Evolutionary conservation across 2,888 invertebrate genomes (phyloP), one percentile per base, ranked within the genome.

Genomic region (Drosophila acutilabella): DNA sequence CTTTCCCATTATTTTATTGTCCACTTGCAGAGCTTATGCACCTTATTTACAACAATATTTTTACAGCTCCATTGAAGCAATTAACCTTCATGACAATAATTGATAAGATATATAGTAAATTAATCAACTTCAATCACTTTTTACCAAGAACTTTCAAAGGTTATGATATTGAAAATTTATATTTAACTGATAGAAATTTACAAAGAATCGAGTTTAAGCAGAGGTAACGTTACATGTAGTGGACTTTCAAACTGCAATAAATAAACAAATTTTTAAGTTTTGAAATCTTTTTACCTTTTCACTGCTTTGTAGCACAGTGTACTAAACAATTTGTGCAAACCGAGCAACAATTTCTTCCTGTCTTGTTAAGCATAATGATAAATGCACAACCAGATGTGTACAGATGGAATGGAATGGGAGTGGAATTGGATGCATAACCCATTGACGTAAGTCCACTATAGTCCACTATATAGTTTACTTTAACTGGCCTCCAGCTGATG

Each of bases 291-390:
- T 26, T 26, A 6, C 26, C 1, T 26, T 26, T 26, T 2, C 26
- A 4, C 16, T 8, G 10, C 8, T 20, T 23, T 59, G 71, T 52
- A 14, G 64, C 51, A 14, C 10, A 56, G 64, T 62, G 64, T 57
- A 14, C 45, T 36, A 36, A 47, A 26, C 53, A 60, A 33, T 50
- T 33, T 69, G 20, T 13, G 14, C 57, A 58, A 41, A 42, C 74
- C 64, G 30, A 36, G 11, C 11, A 36, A 67, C 68, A 61, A 68
- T 81, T 80, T 86, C 81, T 86, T 86, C 84, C 78, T 78, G 81
- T 61, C 83, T 77, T 64, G 66, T 74, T 85, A 54, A 64, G 64
- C 58, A 67, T 60, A 73, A 65, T 59, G 52, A 53, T 64, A 42
- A 62, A 36, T 16, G n/a, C 16, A 26, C 4, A 51, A 51, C 45